Evolutionary conservation across 2,113 vertebrate genomes (phyloP), one percentile per base, ranked within the genome.

Genomic region (Ornithorhynchus anatinus): DNA sequence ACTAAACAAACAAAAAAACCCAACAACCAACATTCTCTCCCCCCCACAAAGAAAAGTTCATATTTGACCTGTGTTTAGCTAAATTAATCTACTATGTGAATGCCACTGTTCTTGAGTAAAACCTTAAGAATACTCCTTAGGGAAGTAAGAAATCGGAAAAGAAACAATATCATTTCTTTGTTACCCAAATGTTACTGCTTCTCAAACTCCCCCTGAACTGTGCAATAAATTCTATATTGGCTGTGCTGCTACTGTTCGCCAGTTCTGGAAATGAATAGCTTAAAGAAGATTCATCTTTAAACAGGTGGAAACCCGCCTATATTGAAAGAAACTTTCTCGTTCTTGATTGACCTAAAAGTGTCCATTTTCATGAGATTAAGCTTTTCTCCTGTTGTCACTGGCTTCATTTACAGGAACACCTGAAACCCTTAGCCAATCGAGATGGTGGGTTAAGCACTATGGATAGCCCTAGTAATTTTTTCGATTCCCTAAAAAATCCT

Each of bases 81-180:
- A n/a, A n/a, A n/a, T n/a, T n/a, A n/a, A n/a, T n/a, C n/a, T n/a
- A n/a, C n/a, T n/a, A n/a, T n/a, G n/a, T n/a, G n/a, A n/a, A n/a
- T n/a, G n/a, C n/a, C n/a, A n/a, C n/a, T n/a, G n/a, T n/a, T n/a
- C n/a, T n/a, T n/a, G n/a, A n/a, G n/a, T 67, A 84, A 77, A 67
- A 77, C 48, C 58, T 58, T 52, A 38, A 48, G 60, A 61, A n/a
- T 48, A 36, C 3, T 14, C 56, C 52, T 37, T 63, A 60, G 25
- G 67, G 42, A 75, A 64, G 56, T 59, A 42, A 42, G 52, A 70
- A 67, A 40, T 20, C 39, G 23, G 57, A 58, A 58, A 57, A 75
- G 37, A 48, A 50, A 50, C 43, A 3, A 12, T 45, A 23, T 6
- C 13, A 38, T 25, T 3, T 48, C 39, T 37, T 69, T 37, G 37